Evolutionary conservation across 1,140 invertebrate species (phyloP).

Genomic region (Vanessa tameamea): DNA sequence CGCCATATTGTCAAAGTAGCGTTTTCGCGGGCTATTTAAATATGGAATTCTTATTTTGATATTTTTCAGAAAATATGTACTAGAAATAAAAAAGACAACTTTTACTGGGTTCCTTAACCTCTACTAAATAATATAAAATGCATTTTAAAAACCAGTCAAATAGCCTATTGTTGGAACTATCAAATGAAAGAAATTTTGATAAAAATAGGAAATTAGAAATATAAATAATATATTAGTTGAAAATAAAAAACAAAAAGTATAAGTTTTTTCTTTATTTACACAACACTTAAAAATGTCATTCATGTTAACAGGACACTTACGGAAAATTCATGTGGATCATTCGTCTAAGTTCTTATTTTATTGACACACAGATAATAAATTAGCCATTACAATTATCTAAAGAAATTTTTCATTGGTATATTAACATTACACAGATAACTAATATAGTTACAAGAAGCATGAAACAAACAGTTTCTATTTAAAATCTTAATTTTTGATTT

Average conservation of each 20-base stretch:
- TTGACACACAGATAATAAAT: constrained; percentile 11
- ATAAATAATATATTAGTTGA: neutral
- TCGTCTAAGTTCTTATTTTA: constrained; percentile 14
- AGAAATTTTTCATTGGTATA: neutral
- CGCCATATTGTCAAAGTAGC: no score
- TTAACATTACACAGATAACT: constrained; percentile 12
- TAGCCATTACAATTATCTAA: constrained; percentile 9
- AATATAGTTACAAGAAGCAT: neutral
- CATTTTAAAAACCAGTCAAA: no score
- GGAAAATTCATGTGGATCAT: constrained; percentile 7
- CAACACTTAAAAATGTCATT: constrained; percentile 72
- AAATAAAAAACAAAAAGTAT: constrained; percentile 41
- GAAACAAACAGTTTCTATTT: neutral
- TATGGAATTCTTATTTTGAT: no score
- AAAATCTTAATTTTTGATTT: constrained; percentile 5
- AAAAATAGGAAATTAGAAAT: no score
- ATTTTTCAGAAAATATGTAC: no score
- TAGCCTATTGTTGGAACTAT: no score
- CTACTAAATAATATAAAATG: no score
- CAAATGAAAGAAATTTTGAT: no score
- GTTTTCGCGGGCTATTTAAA: no score
- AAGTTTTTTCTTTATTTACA: constrained; percentile 64
- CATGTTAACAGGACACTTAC: constrained; percentile 45
- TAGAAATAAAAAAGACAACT: no score
- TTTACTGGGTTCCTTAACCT: no score